Conservation (phyloP, 2,888 invertebrate genomes). For the Steinernema carpocapsae region DNA sequence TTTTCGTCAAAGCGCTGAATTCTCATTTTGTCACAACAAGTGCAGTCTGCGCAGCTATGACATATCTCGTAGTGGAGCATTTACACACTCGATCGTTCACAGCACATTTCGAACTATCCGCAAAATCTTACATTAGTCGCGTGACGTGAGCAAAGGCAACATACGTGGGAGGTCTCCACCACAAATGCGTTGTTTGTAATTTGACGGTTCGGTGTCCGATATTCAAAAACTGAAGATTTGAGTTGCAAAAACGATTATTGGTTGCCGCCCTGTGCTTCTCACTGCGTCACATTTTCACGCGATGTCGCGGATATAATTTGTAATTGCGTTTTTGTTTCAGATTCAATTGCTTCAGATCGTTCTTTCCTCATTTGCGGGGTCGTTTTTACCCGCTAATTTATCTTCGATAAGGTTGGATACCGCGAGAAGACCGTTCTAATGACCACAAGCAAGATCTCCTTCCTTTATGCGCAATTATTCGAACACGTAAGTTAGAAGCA, state of each 20-base stretch:
- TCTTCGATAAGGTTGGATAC: too few species aligned
- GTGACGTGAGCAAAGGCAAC: not conserved
- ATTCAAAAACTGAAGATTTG: too few species aligned
- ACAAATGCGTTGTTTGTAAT: too few species aligned
- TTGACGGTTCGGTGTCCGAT: too few species aligned
- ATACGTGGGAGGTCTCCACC: not conserved
- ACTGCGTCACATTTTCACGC: not conserved
- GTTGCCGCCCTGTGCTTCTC: too few species aligned
- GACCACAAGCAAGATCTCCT: conserved; percentile 1
- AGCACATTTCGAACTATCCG: not conserved
- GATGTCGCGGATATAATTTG: not conserved
- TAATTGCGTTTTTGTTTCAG: not conserved
- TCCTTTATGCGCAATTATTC: conserved; percentile 18
- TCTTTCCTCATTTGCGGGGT: not conserved
- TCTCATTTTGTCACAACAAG: too few species aligned
- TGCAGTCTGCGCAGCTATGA: too few species aligned
- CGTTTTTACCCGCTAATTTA: too few species aligned
- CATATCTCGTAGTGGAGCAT: too few species aligned
- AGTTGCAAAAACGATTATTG: too few species aligned
- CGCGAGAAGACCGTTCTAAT: not conserved
- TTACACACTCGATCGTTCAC: too few species aligned
- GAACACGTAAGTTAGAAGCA: not conserved
- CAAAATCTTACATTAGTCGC: conserved; percentile 5
- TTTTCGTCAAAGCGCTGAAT: too few species aligned
- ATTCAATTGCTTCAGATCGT: not conserved